Conservation (phyloP, 2,888 invertebrate genomes). For the Tetheella fluctuosa region DNA sequence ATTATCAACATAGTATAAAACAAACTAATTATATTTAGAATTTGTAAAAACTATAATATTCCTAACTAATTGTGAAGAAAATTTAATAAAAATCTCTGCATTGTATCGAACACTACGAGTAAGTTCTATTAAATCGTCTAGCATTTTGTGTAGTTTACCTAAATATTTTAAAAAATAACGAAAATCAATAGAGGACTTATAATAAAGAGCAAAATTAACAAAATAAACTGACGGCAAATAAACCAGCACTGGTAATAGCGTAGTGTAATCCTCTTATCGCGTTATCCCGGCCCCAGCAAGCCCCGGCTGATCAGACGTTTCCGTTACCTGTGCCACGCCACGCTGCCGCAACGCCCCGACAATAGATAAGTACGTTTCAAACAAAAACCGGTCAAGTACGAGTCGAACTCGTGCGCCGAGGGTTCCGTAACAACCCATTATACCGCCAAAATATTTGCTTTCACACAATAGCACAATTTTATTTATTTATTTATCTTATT, state of each 20-base stretch:
- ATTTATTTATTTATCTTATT: too few relatives aligned
- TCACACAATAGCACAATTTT: too few relatives aligned
- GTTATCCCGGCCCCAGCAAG: slow-evolving; percentile 39
- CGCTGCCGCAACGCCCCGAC: slow-evolving; percentile 25
- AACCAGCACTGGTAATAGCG: slow-evolving; percentile 35
- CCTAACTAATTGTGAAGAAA: too few relatives aligned
- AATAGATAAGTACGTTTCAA: slow-evolving; percentile 49
- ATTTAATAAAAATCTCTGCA: too few relatives aligned
- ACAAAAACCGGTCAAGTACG: slow-evolving; percentile 45
- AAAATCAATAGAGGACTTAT: slow-evolving; percentile 19
- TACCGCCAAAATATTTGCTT: too few relatives aligned
- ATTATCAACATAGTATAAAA: too few relatives aligned
- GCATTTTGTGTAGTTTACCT: background rate
- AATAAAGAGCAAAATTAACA: slow-evolving; percentile 55
- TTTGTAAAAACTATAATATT: too few relatives aligned
- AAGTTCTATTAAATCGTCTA: too few relatives aligned
- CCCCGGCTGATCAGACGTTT: slow-evolving; percentile 51
- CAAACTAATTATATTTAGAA: too few relatives aligned
- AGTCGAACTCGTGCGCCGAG: too few relatives aligned
- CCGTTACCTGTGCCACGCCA: slow-evolving; percentile 37
- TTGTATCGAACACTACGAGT: too few relatives aligned
- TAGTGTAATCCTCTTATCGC: slow-evolving; percentile 65
- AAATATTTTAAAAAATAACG: background rate
- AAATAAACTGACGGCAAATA: slow-evolving; percentile 56
- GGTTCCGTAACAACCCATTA: too few relatives aligned